Percentiles rank a stretch among this genome's conserved stretches.
Conservation (phyloP, 1,140 invertebrate species). For the Tenebrio molitor region DNA sequence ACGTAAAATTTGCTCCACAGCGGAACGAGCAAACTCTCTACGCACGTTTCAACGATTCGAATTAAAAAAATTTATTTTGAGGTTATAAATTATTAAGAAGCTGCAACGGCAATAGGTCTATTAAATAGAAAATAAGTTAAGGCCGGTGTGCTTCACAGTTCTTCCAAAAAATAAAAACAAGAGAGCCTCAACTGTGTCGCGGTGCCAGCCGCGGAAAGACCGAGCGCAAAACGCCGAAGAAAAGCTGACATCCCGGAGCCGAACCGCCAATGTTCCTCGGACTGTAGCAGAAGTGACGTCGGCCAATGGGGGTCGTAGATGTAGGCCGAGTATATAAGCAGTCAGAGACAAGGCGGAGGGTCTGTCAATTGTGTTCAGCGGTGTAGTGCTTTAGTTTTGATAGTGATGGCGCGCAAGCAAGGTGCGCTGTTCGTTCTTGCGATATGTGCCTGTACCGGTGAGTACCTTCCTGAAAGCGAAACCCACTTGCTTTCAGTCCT, state of each 20-base stretch:
- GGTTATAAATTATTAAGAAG: too few relatives aligned
- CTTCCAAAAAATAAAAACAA: too few relatives aligned
- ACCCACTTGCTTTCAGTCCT: constrained; percentile 2
- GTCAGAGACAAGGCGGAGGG: constrained; percentile 58
- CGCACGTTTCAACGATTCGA: too few relatives aligned
- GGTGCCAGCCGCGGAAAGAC: background rate
- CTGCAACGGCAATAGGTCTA: too few relatives aligned
- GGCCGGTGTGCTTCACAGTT: too few relatives aligned
- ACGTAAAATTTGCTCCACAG: too few relatives aligned
- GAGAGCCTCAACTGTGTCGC: too few relatives aligned
- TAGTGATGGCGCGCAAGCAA: constrained; percentile 62
- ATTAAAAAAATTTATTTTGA: too few relatives aligned
- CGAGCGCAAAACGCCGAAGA: constrained; percentile 44
- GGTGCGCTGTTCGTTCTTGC: constrained; percentile 61
- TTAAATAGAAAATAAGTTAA: too few relatives aligned
- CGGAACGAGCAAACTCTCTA: too few relatives aligned
- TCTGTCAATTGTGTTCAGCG: constrained; percentile 61
- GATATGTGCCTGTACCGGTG: constrained; percentile 60
- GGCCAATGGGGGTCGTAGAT: constrained; percentile 62
- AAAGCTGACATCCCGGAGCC: constrained; percentile 46
- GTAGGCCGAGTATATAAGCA: constrained; percentile 66
- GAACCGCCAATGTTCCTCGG: constrained; percentile 53
- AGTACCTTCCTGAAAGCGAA: constrained; percentile 50
- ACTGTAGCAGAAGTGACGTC: constrained; percentile 61
- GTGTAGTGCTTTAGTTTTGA: constrained; percentile 61